Conservation (phyloP, 2,113 vertebrate genomes). For the Crotalus viridis region DNA sequence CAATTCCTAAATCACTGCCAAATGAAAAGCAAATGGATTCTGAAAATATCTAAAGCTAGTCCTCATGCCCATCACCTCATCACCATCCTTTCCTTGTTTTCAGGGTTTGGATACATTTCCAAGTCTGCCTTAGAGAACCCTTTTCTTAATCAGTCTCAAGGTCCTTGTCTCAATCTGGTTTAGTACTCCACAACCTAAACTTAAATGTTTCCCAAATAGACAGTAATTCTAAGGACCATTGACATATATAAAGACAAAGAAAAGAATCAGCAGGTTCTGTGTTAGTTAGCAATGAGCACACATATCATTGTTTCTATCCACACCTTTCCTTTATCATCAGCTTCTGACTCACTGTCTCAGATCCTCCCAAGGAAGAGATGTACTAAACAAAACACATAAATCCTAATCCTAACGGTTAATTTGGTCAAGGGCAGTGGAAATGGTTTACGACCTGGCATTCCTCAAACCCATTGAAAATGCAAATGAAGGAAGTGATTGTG, state of each 20-base stretch:
- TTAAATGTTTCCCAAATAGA: not conserved
- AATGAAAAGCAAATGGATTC: not conserved
- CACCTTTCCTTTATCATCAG: constrained; percentile 10
- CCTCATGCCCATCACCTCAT: not conserved
- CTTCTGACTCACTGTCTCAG: constrained; percentile 16
- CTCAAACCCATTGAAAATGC: constrained; percentile 44
- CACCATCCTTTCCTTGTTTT: not conserved
- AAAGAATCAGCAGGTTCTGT: not conserved
- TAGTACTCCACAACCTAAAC: not conserved
- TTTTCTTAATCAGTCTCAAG: not conserved
- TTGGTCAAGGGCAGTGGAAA: constrained; percentile 45
- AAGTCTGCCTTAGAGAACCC: not conserved
- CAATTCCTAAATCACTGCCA: not conserved
- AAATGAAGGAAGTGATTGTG: constrained; percentile 43
- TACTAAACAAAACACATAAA: constrained; percentile 44
- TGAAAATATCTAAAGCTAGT: not conserved
- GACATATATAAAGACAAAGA: not conserved
- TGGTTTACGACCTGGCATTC: constrained; percentile 42
- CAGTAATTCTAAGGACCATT: not conserved
- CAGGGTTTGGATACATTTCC: not conserved
- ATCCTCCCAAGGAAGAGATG: constrained; percentile 34
- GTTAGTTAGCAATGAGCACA: not conserved
- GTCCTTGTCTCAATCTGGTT: not conserved
- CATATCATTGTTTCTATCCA: not conserved
- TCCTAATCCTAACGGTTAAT: constrained; percentile 26